Base-by-base conservation (phyloP, 2,888 invertebrate species). In the Campoletis raptor region DNA sequence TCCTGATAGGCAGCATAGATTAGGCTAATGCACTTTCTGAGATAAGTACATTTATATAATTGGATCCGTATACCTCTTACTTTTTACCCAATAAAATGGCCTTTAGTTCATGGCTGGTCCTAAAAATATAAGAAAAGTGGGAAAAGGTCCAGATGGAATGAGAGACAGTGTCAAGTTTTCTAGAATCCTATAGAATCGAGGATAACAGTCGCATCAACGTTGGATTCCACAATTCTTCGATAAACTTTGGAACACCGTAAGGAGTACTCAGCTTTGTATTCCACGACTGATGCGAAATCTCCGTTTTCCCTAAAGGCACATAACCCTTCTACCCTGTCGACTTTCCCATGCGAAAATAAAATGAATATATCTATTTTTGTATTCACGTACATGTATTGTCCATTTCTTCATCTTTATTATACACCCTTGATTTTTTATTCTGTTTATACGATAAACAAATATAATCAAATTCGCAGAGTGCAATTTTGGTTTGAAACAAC, bases 21-120 rank as follows among this genome's bases (percentile, higher is more conserved):
- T 70, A 78, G n/a, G 30, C 15, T 42, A 21, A 69, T 54, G 74
- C 45, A 74, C 80, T 36, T 37, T 37, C 45, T 30, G n/a, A 18
- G n/a, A 30, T 15, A 45, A 79, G 73, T 54, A 67, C 37, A 79
- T 84, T 79, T 61, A 73, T 73, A 54, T 73, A 84, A 79, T 79
- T 80, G 79, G 74, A 61, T 61, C 30, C 30, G 64, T 79, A 42
- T 79, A 42, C 57, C 30, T 54, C n/a, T 54, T 48, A 37, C 36
- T 73, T 73, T 73, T 73, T 24, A 54, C 21, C 12, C 9, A 45
- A 45, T 12, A 9, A 69, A 69, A 40, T 42, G 21, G 12, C 24
- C 21, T 45, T 42, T 45, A 10, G 67, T 42, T 69, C 21, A 42
- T 7, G 21, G 67, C 37, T 21, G 21, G 12, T 69, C 15, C 21